phyloP scores from a whole-genome alignment of 2,888 invertebrate genomes.

The Cheilosia vulpina region DNA sequence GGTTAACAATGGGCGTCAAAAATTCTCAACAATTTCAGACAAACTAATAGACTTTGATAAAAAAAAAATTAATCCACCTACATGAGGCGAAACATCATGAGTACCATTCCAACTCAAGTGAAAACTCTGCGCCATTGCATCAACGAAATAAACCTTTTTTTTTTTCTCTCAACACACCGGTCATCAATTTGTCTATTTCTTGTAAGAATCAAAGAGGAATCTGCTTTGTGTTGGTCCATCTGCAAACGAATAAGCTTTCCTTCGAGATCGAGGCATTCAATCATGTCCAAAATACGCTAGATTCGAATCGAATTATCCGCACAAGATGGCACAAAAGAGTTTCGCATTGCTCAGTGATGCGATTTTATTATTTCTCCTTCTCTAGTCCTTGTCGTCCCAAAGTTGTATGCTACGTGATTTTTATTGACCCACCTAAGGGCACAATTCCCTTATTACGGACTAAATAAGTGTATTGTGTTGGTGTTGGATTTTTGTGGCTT shows the following conservation, averaged over 20 bases:
- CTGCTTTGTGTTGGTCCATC: background rate
- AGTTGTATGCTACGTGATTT: constrained; percentile 36
- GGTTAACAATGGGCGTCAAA: too few species aligned
- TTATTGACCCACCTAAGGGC: constrained; percentile 34
- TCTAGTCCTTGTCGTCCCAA: background rate
- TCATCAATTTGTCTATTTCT: too few species aligned
- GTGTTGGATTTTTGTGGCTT: background rate
- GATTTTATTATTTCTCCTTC: constrained; percentile 21
- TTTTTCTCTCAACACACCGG: too few species aligned
- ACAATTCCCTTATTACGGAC: constrained; percentile 24
- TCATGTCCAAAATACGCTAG: constrained; percentile 27
- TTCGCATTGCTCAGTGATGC: constrained; percentile 29
- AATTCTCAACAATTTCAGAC: too few species aligned
- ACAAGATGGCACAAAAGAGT: constrained; percentile 14
- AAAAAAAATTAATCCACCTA: too few species aligned
- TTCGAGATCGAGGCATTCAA: constrained; percentile 18
- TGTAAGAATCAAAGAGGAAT: background rate
- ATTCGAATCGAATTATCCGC: constrained; percentile 19
- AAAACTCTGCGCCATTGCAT: too few species aligned
- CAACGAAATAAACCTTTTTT: too few species aligned
- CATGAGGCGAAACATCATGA: too few species aligned
- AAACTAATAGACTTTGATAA: too few species aligned
- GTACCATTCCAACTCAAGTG: too few species aligned
- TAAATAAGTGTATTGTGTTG: constrained; percentile 16
- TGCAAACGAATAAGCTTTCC: background rate